Percentiles rank a stretch among this genome's conserved stretches.
phyloP scores from a whole-genome alignment of 2,113 vertebrate species.

The Oncorhynchus tshawytscha region DNA sequence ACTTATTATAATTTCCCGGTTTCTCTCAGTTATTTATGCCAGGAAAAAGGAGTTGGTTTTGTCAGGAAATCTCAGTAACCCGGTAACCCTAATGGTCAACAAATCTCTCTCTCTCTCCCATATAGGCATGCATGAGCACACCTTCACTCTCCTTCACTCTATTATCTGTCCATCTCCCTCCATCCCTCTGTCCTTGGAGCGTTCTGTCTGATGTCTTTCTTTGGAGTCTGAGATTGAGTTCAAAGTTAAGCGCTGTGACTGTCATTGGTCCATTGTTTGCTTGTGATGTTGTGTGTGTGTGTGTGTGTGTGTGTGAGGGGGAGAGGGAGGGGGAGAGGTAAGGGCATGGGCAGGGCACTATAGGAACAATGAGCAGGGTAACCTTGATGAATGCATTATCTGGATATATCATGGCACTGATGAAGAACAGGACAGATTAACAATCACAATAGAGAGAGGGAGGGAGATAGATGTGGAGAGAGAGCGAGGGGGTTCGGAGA shows the following conservation, averaged over 20 bases:
- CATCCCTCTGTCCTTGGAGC: not conserved
- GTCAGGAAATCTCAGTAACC: no score
- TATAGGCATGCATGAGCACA: not conserved
- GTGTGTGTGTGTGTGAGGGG: slow-evolving; percentile 1
- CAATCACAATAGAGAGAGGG: slow-evolving; percentile 39
- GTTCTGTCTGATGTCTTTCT: slow-evolving; percentile 13
- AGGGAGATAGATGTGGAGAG: slow-evolving; percentile 6
- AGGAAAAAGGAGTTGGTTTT: no score
- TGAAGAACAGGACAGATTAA: slow-evolving; percentile 48
- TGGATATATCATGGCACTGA: slow-evolving; percentile 54
- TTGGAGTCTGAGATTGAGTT: slow-evolving; percentile 48
- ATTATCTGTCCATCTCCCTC: not conserved
- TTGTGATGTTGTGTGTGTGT: slow-evolving; percentile 30
- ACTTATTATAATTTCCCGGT: no score
- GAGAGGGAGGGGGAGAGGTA: not conserved
- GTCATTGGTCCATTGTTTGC: slow-evolving; percentile 34
- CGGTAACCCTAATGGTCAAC: no score
- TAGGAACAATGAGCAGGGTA: slow-evolving; percentile 53
- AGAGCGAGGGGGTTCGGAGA: not conserved
- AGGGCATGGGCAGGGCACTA: slow-evolving; percentile 6
- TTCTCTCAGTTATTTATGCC: no score
- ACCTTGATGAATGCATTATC: slow-evolving; percentile 65
- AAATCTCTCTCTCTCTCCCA: not conserved
- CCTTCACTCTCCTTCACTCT: not conserved
- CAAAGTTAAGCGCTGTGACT: slow-evolving; percentile 22